These are phyloP conservation scores for Bambusicola thoracicus DNA, from an alignment of 2,113 vertebrate genomes.

Conservation along the genomic window DNA sequence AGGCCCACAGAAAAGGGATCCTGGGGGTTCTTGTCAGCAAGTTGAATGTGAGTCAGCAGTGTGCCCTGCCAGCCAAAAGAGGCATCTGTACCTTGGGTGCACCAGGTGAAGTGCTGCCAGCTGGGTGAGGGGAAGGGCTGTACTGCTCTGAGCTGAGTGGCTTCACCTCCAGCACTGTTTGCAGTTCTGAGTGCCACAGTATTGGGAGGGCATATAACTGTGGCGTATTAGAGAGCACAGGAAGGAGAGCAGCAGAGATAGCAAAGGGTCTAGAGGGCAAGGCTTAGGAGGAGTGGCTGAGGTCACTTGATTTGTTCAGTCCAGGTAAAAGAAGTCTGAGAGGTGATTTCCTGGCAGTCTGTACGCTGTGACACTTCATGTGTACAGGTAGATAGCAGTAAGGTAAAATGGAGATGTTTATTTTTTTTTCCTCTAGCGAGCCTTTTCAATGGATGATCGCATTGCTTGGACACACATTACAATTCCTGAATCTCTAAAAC, in stretches of 20 bases:
- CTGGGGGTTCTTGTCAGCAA: background rate
- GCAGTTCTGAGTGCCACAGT: background rate
- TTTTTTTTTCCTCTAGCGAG: slow-evolving; percentile 79
- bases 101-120: background rate
- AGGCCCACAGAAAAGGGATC: background rate
- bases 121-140: background rate
- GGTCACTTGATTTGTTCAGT: background rate
- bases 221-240: background rate
- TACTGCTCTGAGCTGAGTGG: background rate
- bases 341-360: background rate
- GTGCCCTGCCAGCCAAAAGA: background rate
- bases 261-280: background rate
- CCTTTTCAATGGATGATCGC: slow-evolving; percentile 98
- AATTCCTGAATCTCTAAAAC: slow-evolving; percentile 88
- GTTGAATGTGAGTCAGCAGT: background rate
- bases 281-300: background rate
- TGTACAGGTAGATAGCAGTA: background rate
- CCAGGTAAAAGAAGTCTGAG: background rate
- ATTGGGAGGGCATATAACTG: background rate
- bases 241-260: background rate
- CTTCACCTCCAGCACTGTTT: background rate
- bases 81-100: background rate
- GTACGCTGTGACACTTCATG: too few species aligned
- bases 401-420: background rate
- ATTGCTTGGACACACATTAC: slow-evolving; percentile 98